Base-by-base conservation (phyloP, 1,140 invertebrate genomes). In the Caenorhabditis inopinata region DNA sequence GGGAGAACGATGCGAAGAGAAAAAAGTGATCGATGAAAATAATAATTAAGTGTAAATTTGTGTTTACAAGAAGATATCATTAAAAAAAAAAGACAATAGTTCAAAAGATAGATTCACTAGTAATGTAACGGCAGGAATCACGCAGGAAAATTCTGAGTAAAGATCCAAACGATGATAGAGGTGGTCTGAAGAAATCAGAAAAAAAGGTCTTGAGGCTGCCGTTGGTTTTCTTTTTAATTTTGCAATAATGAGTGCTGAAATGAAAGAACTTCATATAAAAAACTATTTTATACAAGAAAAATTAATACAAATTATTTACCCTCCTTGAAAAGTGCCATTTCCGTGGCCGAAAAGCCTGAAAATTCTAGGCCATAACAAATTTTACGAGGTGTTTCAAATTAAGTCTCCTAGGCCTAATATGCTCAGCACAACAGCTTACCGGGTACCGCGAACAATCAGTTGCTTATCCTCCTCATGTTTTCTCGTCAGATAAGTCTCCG, bases 41-140 rank as follows among this genome's bases (percentile, higher is more conserved):
- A 32, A 68, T 68, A 68, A 68, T 68, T 68, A 18, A n/a, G n/a
- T 7, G n/a, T n/a, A 68, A 58, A 68, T 68, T 68, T 21, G 32
- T n/a, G n/a, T n/a, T n/a, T n/a, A n/a, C n/a, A n/a, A n/a, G n/a
- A n/a, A n/a, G n/a, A n/a, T n/a, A n/a, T n/a, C n/a, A n/a, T n/a
- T n/a, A n/a, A n/a, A n/a, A n/a, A n/a, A n/a, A n/a, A n/a, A n/a
- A n/a, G n/a, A n/a, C n/a, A n/a, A n/a, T n/a, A n/a, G n/a, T n/a
- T n/a, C n/a, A n/a, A n/a, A n/a, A n/a, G n/a, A n/a, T n/a, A n/a
- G n/a, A n/a, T n/a, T n/a, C n/a, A n/a, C n/a, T n/a, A n/a, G n/a
- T n/a, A n/a, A n/a, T n/a, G n/a, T n/a, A n/a, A n/a, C n/a, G n/a
- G n/a, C n/a, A n/a, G n/a, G n/a, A n/a, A n/a, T n/a, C n/a, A n/a